phyloP scores from a whole-genome alignment of 1,140 invertebrate species.

The Pemphigus obesinymphae region DNA sequence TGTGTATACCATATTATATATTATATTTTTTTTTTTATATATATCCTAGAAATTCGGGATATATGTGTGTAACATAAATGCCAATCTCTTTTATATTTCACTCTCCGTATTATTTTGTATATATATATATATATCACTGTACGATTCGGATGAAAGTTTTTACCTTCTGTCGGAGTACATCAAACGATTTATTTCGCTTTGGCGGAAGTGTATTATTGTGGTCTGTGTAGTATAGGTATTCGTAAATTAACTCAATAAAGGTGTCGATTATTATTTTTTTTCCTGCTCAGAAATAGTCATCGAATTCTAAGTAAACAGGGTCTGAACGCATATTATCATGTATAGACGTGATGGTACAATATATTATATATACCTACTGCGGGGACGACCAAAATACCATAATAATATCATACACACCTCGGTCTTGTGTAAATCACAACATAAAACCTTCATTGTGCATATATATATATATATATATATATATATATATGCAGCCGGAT shows the following conservation, averaged over 20 bases:
- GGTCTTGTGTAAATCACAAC: background rate
- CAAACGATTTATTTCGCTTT: slow-evolving; percentile 8
- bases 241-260: background rate
- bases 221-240: background rate
- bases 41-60: too few relatives aligned
- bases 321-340: background rate
- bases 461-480: too few relatives aligned
- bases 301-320: background rate
- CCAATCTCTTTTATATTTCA: background rate
- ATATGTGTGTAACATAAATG: background rate
- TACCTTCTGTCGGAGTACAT: background rate
- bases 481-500: background rate
- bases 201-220: slow-evolving; percentile 11
- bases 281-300: slow-evolving; percentile 6
- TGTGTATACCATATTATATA: too few relatives aligned
- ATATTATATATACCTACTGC: too few relatives aligned
- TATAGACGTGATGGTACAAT: background rate
- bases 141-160: background rate
- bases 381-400: background rate
- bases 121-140: too few relatives aligned
- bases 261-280: background rate
- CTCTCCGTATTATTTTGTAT: background rate
- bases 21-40: too few relatives aligned
- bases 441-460: background rate
- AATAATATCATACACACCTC: background rate